Evolutionary conservation across 2,888 invertebrate genomes (phyloP), one percentile per base, ranked within the genome.

Genomic region (Sycophila texana): DNA sequence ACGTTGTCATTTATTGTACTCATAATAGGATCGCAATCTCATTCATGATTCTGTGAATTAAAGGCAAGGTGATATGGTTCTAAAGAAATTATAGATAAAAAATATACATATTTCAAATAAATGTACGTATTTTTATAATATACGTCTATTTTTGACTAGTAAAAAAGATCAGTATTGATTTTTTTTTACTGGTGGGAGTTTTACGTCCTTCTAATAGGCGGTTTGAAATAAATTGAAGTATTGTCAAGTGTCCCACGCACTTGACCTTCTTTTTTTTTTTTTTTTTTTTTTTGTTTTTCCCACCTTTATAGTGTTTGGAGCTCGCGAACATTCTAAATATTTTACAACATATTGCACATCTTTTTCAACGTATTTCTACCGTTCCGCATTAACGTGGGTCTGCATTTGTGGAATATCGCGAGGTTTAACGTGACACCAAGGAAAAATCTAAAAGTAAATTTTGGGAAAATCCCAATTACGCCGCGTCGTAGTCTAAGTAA

Each of bases 381-480:
- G 10, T 39, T 39, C 10, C 39, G 7, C 10, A 39, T 10, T 7
- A 39, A n/a, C n/a, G n/a, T n/a, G n/a, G n/a, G n/a, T n/a, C n/a
- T n/a, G n/a, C n/a, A n/a, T n/a, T n/a, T n/a, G n/a, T n/a, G n/a
- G n/a, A n/a, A n/a, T n/a, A n/a, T n/a, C n/a, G n/a, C n/a, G n/a
- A n/a, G n/a, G n/a, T n/a, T n/a, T 39, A 39, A 10, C 39, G 39
- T 1, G 10, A 39, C 39, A 39, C 10, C 39, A 10, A 10, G 10
- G 1, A 39, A 39, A 39, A 39, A 10, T 4, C 57, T 20, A 30
- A 57, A 14, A 55, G 18, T 30, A n/a, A 39, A 60, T 49, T 60
- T 47, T 71, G 22, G 49, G 60, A n/a, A 71, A 71, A 49, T 49
- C 22, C 47, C 16, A 22, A 3, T 22, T 22, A 70, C 57, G 70